Base-by-base conservation (phyloP, 2,888 invertebrate species). In the Fragum sueziense region DNA sequence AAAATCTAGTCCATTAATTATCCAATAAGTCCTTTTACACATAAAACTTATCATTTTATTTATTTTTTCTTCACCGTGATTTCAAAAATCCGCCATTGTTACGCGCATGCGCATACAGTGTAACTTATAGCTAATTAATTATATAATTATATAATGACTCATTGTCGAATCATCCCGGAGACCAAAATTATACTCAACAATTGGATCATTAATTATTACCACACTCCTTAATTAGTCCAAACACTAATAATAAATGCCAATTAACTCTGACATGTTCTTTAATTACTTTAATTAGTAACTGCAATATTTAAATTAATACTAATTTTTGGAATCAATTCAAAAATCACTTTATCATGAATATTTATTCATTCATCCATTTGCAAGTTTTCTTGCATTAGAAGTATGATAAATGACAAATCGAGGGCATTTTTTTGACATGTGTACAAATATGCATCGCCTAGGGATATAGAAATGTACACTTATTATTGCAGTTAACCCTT, bases 171-270 rank as follows among this genome's bases (percentile, higher is more conserved):
- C 65, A 65, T 65, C 41, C 1, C 2, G 11, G 33, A 9, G 3
- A 47, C 7, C 9, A 61, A 61, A 61, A 20, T 59, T 25, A 14
- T 33, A 31, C 61, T 61, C 33, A 22, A 31, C 17, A 33, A 61
- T 29, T 61, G 2, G 33, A 17, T 20, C 14, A 61, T 61, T 33
- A 61, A 20, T 61, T 25, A 61, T 61, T 33, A 17, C 1, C 3
- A 65, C 65, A 41, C 37, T 65, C 41, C 65, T 65, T 41, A 29
- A 65, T 65, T 65, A 65, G 41, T 65, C 57, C 57, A 57, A 41
- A 61, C 61, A 61, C 61, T 33, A 33, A n/a, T n/a, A n/a, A n/a
- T n/a, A n/a, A n/a, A 20, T 29, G 61, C 61, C 31, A 61, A 61
- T 59, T 59, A 61, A 11, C 54, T 33, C 31, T 33, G 33, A 61